Conservation (phyloP, 2,113 vertebrate genomes). For the Sylvietta virens region DNA sequence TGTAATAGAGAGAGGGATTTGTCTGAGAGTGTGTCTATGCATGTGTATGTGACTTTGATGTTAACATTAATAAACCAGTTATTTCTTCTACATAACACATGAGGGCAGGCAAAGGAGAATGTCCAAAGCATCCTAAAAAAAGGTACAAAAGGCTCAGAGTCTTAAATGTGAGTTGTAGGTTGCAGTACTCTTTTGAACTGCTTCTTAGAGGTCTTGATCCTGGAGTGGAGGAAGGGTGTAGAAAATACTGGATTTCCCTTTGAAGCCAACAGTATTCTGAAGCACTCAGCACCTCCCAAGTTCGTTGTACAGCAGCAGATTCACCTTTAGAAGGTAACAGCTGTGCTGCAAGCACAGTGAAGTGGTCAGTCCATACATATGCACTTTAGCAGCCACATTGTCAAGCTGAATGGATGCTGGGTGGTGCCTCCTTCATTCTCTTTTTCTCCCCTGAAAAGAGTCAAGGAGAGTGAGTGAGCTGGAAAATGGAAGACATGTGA, state of each 20-base stretch:
- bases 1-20: conserved; percentile 44
- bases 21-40: conserved; percentile 1
- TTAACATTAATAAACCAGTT: conserved; percentile 43
- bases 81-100: conserved; percentile 38
- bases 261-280: neutral
- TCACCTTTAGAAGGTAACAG: neutral
- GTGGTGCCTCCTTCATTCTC: neutral
- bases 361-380: neutral
- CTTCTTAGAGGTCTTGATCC: neutral
- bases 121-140: neutral
- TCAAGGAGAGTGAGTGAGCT: neutral
- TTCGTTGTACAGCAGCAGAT: neutral
- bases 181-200: neutral
- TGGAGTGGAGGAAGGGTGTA: neutral
- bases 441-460: neutral
- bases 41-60: conserved; percentile 18
- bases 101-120: neutral
- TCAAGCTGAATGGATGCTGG: neutral
- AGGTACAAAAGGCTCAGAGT: neutral
- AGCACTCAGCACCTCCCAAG: neutral
- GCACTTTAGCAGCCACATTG: neutral
- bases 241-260: neutral
- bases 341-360: neutral
- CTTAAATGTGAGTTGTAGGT: neutral
- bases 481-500: neutral